phyloP scores from a whole-genome alignment of 2,888 invertebrate genomes.

The Ophion costatus region DNA sequence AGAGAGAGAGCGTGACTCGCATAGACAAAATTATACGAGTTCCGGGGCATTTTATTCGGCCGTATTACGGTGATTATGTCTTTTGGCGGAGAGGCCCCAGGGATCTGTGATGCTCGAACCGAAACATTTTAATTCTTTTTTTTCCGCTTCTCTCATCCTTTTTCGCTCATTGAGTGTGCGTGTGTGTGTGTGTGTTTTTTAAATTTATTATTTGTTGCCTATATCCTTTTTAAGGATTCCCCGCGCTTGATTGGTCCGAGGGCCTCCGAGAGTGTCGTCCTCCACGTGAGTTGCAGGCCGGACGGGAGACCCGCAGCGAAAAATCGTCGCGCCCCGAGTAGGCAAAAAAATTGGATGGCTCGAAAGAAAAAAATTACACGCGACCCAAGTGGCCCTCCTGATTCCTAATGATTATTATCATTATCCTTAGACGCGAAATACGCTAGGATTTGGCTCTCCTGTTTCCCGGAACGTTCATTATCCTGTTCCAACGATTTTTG shows the following conservation, averaged over 20 bases:
- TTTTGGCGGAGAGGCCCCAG: conserved; percentile 69
- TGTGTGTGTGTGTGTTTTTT: too few relatives aligned
- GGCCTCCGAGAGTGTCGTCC: conserved; percentile 29
- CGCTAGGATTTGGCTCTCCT: conserved; percentile 65
- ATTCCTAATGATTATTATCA: conserved; percentile 81
- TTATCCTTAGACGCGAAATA: conserved; percentile 68
- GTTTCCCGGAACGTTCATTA: conserved; percentile 79
- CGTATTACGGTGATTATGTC: conserved; percentile 70
- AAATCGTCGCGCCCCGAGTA: conserved; percentile 32
- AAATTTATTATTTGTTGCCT: too few relatives aligned
- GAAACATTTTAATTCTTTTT: conserved; percentile 51
- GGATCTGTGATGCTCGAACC: conserved; percentile 47
- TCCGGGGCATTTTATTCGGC: conserved; percentile 71
- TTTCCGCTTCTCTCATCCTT: neutral
- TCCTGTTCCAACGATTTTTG: conserved; percentile 66
- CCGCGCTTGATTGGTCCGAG: neutral
- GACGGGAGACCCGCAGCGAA: neutral
- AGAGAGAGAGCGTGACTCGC: conserved; percentile 53
- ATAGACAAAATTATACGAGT: conserved; percentile 71
- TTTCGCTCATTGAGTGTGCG: neutral
- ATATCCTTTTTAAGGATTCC: conserved; percentile 1
- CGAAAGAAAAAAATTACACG: conserved; percentile 77
- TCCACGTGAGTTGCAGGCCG: neutral
- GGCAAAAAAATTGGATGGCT: conserved; percentile 70
- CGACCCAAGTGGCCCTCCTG: conserved; percentile 77